Percentiles rank a stretch among this genome's conserved stretches.
Conservation (phyloP, 2,888 invertebrate genomes). For the Folsomia candida region DNA sequence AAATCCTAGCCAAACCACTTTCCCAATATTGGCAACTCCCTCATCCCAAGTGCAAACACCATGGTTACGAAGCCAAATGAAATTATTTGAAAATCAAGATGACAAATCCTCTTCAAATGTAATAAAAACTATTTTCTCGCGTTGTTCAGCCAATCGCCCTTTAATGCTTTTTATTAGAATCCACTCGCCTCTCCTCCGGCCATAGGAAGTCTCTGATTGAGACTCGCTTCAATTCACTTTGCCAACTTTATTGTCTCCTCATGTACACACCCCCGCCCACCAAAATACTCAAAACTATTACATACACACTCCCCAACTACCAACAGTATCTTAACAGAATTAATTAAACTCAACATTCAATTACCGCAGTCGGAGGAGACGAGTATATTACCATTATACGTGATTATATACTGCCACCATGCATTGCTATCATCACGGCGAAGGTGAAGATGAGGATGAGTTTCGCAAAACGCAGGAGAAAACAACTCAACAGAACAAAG, state of each 20-base stretch:
- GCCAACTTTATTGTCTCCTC: no score
- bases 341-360: no score
- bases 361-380: no score
- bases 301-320: no score
- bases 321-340: no score
- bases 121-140: slow-evolving; percentile 16
- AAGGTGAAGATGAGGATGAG: slow-evolving; percentile 3
- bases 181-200: not conserved
- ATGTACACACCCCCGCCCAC: no score
- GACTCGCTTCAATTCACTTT: no score
- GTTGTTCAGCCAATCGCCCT: not conserved
- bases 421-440: not conserved
- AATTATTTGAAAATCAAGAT: slow-evolving; percentile 30
- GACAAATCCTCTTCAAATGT: slow-evolving; percentile 33
- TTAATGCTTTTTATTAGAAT: not conserved
- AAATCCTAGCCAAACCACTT: slow-evolving; percentile 13
- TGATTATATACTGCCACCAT: no score
- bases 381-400: no score
- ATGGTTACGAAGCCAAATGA: slow-evolving; percentile 28
- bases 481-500: no score
- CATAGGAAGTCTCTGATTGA: no score
- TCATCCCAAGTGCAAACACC: slow-evolving; percentile 23
- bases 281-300: no score
- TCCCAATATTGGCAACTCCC: slow-evolving; percentile 14
- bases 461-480: not conserved